Evolutionary conservation across 2,888 invertebrate genomes (phyloP), one percentile per base, ranked within the genome.

Genomic region (Parnassius smintheus): DNA sequence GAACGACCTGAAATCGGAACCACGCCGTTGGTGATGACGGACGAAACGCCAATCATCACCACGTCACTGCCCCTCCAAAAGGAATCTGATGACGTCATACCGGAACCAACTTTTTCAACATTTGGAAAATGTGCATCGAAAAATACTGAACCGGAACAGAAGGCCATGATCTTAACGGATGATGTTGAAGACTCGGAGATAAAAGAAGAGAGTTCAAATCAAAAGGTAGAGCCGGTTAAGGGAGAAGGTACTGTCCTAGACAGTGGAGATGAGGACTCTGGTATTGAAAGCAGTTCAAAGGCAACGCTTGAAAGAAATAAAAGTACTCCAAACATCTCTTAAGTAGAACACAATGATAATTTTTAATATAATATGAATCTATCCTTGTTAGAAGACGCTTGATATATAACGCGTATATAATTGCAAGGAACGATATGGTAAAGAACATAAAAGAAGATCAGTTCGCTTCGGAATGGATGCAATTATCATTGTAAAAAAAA

Each of bases 251-350:
- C 94, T 52, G 87, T 93, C 45, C 75, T 94, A 52, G 94, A 94
- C 78, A 94, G 94, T 73, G 94, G 94, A 1, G 94, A 94, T 72
- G 94, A 94, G 70, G 94, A 94, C 75, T 94, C 94, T 42, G 94
- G 94, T 3, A 94, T 94, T 56, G 94, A 94, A 76, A 94, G 94
- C 70, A 94, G 94, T 77, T 88, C 92, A 49, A 92, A 92, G 65
- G 91, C 92, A 1, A 93, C 94, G 9, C 85, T 94, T 45, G 94
- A 94, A 74, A 83, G 94, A 56, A 86, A 83, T 66, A 79, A 81
- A 65, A 75, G 82, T 22, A 67, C 78, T 18, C 75, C 82, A 13
- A 82, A 88, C 69, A 80, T 86, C 65, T 85, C 85, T 49, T 86
- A 86, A 75, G 61, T 65, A 64, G 60, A 67, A 60, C 66, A 35